Evolutionary conservation across 2,113 vertebrate species (phyloP), one percentile per base, ranked within the genome.

Genomic region (Taxidea taxus): DNA sequence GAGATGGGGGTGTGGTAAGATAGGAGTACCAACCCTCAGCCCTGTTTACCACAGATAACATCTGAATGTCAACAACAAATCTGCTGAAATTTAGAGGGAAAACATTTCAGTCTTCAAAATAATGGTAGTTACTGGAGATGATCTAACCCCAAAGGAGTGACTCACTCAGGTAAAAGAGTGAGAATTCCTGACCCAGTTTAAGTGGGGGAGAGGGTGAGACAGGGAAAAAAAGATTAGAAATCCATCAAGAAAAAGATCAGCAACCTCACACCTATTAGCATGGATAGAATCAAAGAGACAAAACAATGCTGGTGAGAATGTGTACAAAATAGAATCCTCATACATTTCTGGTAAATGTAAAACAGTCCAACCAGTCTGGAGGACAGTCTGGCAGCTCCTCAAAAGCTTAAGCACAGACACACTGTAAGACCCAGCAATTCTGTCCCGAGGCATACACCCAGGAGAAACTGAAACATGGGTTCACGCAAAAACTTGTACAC

Each of bases 121-220:
- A 85, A 81, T 51, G 34, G 23, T 8, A 88, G 70, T 66, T 66
- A 66, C 7, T 58, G 25, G 58, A 93, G n/a, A 93, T 82, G 54
- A 31, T 91, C 60, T 83, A 68, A 91, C n/a, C 42, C n/a, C 60
- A 37, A 44, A 44, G 58, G 56, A 82, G 7, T 96, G 87, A 96
- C 44, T 96, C 90, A 94, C 29, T 81, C 90, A 93, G 66, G 80
- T 39, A 56, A 90, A 82, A 94, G 64, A 90, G 88, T 13, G 51
- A 31, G 80, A 84, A 93, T 91, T 95, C 78, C 91, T 90, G 68
- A 94, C 42, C 87, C 60, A 62, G 49, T n/a, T 4, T 23, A 75
- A 84, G 49, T 23, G 51, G 6, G 1, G 29, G 70, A 58, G 44
- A 6, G 51, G 3, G 49, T 4, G 15, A 91, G 77, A 75, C 13